Evolutionary conservation across 2,888 invertebrate species (phyloP).

Genomic region (Drosophila suboccidentalis): DNA sequence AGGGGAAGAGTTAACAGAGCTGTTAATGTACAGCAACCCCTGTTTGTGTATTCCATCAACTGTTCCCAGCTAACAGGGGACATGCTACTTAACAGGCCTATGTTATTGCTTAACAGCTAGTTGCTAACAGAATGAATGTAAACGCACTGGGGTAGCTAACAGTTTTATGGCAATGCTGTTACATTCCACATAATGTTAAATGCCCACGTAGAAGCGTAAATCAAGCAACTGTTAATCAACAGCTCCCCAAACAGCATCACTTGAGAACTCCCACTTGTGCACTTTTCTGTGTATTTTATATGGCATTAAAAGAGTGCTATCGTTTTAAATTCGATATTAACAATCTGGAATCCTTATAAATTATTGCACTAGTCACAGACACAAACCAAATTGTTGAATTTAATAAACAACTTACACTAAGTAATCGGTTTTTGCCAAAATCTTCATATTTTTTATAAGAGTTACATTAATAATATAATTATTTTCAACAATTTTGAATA

Average conservation of each 20-base stretch:
- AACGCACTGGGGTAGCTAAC: background rate
- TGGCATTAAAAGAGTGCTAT: background rate
- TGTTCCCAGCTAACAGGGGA: conserved; percentile 60
- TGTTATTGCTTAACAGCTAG: conserved; percentile 13
- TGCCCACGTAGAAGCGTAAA: background rate
- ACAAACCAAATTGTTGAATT: background rate
- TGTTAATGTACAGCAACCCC: conserved; percentile 26
- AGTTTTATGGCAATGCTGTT: background rate
- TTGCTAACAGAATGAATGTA: conserved; percentile 1
- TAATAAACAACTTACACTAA: background rate
- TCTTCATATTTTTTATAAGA: no score
- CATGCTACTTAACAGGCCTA: background rate
- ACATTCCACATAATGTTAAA: conserved; percentile 16
- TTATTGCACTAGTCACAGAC: background rate
- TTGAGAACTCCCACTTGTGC: background rate
- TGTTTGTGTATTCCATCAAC: conserved; percentile 47
- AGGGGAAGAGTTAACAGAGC: conserved; percentile 1
- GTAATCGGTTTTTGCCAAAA: no score
- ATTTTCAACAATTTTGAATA: no score
- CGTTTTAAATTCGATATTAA: background rate
- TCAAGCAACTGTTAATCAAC: background rate
- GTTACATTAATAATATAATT: no score
- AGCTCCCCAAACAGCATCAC: background rate
- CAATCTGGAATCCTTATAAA: background rate
- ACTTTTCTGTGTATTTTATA: background rate